Evolutionary conservation across 2,888 invertebrate genomes (phyloP), one percentile per base, ranked within the genome.

Genomic region (Ennomos erosarius): DNA sequence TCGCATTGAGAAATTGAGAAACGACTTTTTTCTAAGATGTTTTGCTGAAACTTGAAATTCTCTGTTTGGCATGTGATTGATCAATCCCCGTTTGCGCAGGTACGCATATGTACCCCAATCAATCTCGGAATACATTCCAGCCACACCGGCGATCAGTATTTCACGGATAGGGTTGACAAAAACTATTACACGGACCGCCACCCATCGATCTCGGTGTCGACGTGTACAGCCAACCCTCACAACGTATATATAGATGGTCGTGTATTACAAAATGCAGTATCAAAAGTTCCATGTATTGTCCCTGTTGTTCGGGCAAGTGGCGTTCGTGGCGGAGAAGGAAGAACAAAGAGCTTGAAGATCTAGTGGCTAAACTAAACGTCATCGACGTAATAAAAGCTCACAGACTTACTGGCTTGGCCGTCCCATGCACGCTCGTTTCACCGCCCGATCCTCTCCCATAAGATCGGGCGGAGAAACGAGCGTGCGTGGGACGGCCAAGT

Each of bases 201-300:
- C 8, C 16, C 55, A 55, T 55, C 38, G 53, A 38, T 54, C 55
- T 47, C 52, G 46, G 46, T 48, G 49, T 12, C 46, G 45, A 55
- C 52, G 42, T 49, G 57, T 55, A 54, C 53, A 48, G 49, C 56
- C 63, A 44, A 46, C 61, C 59, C 34, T 59, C 62, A 47, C 64
- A 59, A 61, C 58, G 57, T 61, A 58, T 3, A 16, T 3, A 16
- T 38, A 26, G 8, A 40, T 4, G 33, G 44, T 16, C 39, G 44
- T 47, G 57, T n/a, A 35, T 1, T 10, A 35, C 2, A 10, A 42
- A n/a, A 26, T 6, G 26, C 50, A 50, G 50, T 50, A 50, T 10
- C 8, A 16, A n/a, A 35, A 42, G 8, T 40, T 49, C 5, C 26
- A 26, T 6, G 26, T 26, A 6, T 26, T 26, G 6, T 26, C n/a